These are phyloP conservation scores for Macrostomum cliftonense DNA, from an alignment of 2,888 invertebrate species.

Conservation along the genomic window DNA sequence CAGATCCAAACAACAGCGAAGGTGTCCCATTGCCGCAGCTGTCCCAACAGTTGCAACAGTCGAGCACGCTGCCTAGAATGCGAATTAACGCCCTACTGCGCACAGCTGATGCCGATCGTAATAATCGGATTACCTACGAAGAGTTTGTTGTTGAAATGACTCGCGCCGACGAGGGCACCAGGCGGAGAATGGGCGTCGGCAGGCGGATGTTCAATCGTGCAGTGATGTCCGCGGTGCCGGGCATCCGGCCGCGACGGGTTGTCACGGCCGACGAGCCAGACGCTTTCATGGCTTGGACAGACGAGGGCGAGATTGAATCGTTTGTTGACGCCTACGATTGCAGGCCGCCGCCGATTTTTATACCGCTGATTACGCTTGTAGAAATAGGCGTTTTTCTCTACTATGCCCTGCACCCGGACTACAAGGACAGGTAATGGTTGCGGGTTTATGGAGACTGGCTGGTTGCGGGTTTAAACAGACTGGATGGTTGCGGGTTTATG, in stretches of 20 bases:
- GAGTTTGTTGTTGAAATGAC: background rate
- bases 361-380: constrained; percentile 67
- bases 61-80: background rate
- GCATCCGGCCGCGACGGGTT: background rate
- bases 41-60: too few species aligned
- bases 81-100: background rate
- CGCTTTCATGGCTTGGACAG: constrained; percentile 7
- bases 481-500: too few species aligned
- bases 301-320: constrained; percentile 32
- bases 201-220: constrained; percentile 3
- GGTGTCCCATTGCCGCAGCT: too few species aligned
- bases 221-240: constrained; percentile 4
- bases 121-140: background rate
- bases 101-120: background rate
- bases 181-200: background rate
- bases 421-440: too few species aligned
- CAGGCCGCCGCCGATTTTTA: constrained; percentile 71
- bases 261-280: background rate
- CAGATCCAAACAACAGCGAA: too few species aligned
- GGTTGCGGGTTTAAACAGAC: too few species aligned
- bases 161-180: background rate
- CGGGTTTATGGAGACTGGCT: too few species aligned
- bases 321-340: constrained; percentile 81
- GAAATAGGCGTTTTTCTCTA: constrained; percentile 3
- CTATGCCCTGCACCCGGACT: background rate